Conservation (phyloP, 2,888 invertebrate genomes). For the Athalia cordata region DNA sequence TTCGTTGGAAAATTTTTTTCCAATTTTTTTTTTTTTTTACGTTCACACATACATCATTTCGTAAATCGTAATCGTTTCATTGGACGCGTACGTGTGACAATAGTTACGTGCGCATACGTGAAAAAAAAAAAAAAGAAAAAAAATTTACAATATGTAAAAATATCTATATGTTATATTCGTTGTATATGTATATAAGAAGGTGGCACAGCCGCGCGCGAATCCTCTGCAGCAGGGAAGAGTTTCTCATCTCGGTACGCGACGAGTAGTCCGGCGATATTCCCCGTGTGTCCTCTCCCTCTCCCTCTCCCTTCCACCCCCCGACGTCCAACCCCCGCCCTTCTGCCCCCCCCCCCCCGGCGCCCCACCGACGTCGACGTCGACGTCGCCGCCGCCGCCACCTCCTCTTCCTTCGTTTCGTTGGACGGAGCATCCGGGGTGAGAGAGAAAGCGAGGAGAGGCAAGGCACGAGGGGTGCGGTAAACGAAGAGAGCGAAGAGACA, state of each 20-base stretch:
- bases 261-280: conserved; percentile 48
- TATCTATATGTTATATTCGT: too few relatives aligned
- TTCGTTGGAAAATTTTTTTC: too few relatives aligned
- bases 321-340: conserved; percentile 33
- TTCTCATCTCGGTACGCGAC: conserved; percentile 41
- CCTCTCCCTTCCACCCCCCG: conserved; percentile 46
- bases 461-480: neutral
- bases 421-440: conserved; percentile 19
- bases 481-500: neutral
- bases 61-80: too few relatives aligned
- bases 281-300: conserved; percentile 48
- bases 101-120: too few relatives aligned
- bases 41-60: too few relatives aligned
- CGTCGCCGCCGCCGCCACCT: conserved; percentile 47
- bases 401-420: neutral
- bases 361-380: neutral
- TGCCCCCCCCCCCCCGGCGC: conserved; percentile 4
- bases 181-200: conserved; percentile 44
- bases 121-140: too few relatives aligned
- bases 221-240: conserved; percentile 2
- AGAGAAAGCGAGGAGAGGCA: conserved; percentile 14
- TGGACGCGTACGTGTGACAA: too few relatives aligned
- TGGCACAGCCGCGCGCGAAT: conserved; percentile 35
- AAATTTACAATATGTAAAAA: too few relatives aligned
- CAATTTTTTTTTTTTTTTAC: too few relatives aligned